Base-by-base conservation (phyloP, 2,797 vertebrate species). In the Neostethus bicornis region DNA sequence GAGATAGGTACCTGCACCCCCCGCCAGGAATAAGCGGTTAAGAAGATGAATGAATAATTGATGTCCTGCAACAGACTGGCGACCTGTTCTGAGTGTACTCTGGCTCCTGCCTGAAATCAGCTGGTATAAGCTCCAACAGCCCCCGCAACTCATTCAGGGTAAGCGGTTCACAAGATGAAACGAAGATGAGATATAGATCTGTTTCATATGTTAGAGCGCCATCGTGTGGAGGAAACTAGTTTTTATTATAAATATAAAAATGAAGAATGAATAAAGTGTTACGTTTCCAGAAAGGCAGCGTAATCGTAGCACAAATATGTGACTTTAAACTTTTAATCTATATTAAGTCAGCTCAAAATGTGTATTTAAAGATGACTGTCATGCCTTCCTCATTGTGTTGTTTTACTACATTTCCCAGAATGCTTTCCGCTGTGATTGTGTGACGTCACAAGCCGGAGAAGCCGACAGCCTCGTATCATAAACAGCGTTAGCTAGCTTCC, bases 361-460 rank as follows among this genome's bases (percentile, higher is more conserved):
- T 16, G 17, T 16, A 0, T 38, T 6, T 7, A 35, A 10, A 8
- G 3, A 38, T 9, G 38, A 38, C 35, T 12, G 19, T 5, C 32
- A 34, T 34, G 13, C 12, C 12, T 12, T 32, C 29, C 9, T 19
- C 17, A 19, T 14, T 2, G 13, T 12, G 3, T 4, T 1, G 5
- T 12, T 16, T 66, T 9, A 81, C 77, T 77, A 77, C 68, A 78
- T 50, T 0, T 8, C 80, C 86, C 83, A 82, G 7, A 43, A 62
- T 70, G 59, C 84, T 34, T 14, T 17, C 14, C 21, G 34, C 43
- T 7, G 32, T 9, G 28, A 10, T 46, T 72, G 13, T 26, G 53
- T 82, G 80, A 86, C 86, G 85, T 85, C 78, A 84, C 7, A 25
- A 70, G 51, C 61, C 67, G 46, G 72, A 68, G 79, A 80, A 79